phyloP scores from a whole-genome alignment of 64 coral and sea anemone genomes.

The Anthopleura sola region DNA sequence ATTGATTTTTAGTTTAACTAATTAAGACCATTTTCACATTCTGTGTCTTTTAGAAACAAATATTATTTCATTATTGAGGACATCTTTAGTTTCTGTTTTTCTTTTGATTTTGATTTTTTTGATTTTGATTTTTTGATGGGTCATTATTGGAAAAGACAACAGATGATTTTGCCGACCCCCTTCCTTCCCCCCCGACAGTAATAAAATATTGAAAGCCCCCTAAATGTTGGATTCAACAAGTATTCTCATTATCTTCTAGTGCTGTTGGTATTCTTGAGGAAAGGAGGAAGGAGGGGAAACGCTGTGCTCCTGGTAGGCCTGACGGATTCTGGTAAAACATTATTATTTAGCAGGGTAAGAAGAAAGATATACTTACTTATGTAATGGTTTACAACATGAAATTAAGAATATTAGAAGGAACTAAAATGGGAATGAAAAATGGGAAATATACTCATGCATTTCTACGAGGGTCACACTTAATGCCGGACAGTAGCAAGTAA shows the following conservation, averaged over 20 bases:
- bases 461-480: too few species aligned
- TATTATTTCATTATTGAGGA: not conserved
- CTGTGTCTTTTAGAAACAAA: too few species aligned
- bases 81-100: not conserved
- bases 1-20: not conserved
- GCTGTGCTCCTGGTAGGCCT: constrained; percentile 79
- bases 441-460: not conserved
- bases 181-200: too few species aligned
- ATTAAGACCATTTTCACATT: not conserved
- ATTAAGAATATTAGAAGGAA: not conserved
- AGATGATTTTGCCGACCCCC: too few species aligned
- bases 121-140: too few species aligned
- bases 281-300: constrained; percentile 45
- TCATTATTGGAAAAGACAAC: too few species aligned
- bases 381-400: not conserved
- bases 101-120: too few species aligned
- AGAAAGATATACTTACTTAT: too few species aligned
- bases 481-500: too few species aligned
- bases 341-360: constrained; percentile 82
- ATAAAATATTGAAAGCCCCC: too few species aligned
- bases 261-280: constrained; percentile 56
- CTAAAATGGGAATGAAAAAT: not conserved
- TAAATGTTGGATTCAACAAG: not conserved
- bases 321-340: constrained; percentile 90
- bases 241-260: constrained; percentile 32